phyloP scores from a whole-genome alignment of 1,140 invertebrate genomes.

The Hycleus phaleratus region DNA sequence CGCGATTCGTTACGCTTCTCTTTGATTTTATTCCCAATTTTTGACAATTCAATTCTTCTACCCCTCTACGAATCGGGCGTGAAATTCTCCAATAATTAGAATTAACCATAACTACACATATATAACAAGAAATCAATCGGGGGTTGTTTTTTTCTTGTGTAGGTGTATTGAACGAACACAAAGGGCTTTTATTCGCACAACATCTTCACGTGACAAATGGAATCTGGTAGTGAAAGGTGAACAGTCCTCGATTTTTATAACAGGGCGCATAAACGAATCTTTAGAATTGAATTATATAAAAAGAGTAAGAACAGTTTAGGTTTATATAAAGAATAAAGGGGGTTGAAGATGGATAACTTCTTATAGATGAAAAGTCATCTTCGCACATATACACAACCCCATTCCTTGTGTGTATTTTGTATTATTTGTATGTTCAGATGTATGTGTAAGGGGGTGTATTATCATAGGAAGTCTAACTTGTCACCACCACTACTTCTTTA shows the following conservation, averaged over 20 bases:
- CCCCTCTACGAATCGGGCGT: too few species aligned
- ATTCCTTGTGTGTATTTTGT: too few species aligned
- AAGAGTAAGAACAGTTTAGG: background rate
- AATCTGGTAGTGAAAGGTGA: slow-evolving; percentile 41
- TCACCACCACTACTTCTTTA: slow-evolving; percentile 26
- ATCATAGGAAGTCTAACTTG: slow-evolving; percentile 25
- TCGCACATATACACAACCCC: slow-evolving; percentile 19
- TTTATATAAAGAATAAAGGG: too few species aligned
- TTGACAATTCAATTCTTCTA: too few species aligned
- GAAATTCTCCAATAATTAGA: too few species aligned
- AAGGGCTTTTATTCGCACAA: slow-evolving; percentile 21
- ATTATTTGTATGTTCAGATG: too few species aligned
- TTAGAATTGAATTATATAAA: slow-evolving; percentile 13
- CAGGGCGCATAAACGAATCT: slow-evolving; percentile 21
- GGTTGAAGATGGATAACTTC: too few species aligned
- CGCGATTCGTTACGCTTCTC: too few species aligned
- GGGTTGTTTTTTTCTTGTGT: too few species aligned
- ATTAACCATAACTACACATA: too few species aligned
- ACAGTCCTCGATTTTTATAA: slow-evolving; percentile 39
- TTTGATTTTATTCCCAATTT: too few species aligned
- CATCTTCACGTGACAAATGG: slow-evolving; percentile 37
- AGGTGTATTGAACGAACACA: slow-evolving; percentile 2
- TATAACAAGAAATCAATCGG: slow-evolving; percentile 14
- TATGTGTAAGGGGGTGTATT: slow-evolving; percentile 14
- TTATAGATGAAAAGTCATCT: slow-evolving; percentile 21